Evolutionary conservation across 53 echinoderm and acorn worm genomes (phyloP).

Genomic region (Apostichopus leukothele): DNA sequence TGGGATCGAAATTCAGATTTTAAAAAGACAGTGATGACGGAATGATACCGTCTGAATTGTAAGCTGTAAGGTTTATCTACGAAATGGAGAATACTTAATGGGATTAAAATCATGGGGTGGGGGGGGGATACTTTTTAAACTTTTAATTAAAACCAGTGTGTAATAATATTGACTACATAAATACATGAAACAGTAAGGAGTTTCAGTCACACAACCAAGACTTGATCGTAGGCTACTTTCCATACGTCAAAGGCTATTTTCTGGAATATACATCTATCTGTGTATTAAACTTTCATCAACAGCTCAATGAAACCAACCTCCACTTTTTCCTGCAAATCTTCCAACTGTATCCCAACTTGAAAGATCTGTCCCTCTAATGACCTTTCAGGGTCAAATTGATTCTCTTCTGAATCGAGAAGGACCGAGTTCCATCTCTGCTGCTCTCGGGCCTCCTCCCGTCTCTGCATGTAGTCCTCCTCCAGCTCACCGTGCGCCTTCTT

Average conservation of each 20-base stretch:
- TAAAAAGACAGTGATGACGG: neutral
- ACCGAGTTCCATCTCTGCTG: slow-evolving; percentile 59
- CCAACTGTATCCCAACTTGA: slow-evolving; percentile 87
- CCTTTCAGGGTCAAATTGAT: slow-evolving; percentile 85
- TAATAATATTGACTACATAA: too few relatives aligned
- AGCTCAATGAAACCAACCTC: slow-evolving; percentile 55
- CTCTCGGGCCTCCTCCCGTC: slow-evolving; percentile 72
- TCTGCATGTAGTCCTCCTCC: slow-evolving; percentile 86
- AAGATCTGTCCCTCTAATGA: slow-evolving; percentile 80
- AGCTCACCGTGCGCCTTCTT: slow-evolving; percentile 66
- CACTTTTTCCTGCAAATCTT: slow-evolving; percentile 77
- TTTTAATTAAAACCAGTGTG: too few relatives aligned
- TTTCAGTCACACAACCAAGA: too few relatives aligned
- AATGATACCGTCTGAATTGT: neutral
- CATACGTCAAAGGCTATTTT: too few relatives aligned
- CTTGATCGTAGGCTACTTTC: too few relatives aligned
- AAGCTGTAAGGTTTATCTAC: too few relatives aligned
- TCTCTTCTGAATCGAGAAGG: slow-evolving; percentile 48
- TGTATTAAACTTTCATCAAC: too few relatives aligned
- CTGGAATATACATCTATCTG: too few relatives aligned
- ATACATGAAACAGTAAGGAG: too few relatives aligned
- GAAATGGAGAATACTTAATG: too few relatives aligned
- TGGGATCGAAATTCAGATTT: neutral
- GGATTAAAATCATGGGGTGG: too few relatives aligned
- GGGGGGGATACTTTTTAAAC: too few relatives aligned